A percentile compares a stretch with the other conserved stretches of the same genome.
phyloP scores from a whole-genome alignment of 2,888 invertebrate genomes.

The Coenonympha arcania region DNA sequence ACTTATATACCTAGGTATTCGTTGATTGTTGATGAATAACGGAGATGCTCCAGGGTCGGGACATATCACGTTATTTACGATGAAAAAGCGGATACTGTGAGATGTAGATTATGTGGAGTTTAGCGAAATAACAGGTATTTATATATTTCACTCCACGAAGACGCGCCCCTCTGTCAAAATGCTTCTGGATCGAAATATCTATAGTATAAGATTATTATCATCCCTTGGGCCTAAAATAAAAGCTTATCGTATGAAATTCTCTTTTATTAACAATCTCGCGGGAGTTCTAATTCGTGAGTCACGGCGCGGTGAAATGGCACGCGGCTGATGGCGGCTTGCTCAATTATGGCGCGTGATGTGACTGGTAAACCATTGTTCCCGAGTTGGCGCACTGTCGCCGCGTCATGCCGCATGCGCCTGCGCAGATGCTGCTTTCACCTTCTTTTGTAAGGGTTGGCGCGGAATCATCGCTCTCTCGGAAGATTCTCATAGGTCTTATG shows the following conservation, averaged over 20 bases:
- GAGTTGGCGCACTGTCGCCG: conserved; percentile 47
- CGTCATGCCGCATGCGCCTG: conserved; percentile 38
- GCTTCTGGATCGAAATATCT: too few species aligned
- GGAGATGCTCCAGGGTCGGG: too few species aligned
- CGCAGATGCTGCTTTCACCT: conserved; percentile 47
- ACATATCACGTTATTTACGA: too few species aligned
- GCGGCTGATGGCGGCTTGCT: conserved; percentile 56
- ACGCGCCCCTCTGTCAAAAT: too few species aligned
- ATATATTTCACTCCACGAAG: too few species aligned
- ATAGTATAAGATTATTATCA: too few species aligned
- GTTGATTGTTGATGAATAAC: too few species aligned
- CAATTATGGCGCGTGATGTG: conserved; percentile 64
- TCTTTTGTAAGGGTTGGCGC: conserved; percentile 34
- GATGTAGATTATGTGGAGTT: too few species aligned
- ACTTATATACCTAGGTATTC: too few species aligned
- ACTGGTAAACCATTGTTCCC: conserved; percentile 51
- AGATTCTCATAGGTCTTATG: too few species aligned
- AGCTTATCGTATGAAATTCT: conserved; percentile 65
- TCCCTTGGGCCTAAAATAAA: conserved; percentile 38
- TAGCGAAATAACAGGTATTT: too few species aligned
- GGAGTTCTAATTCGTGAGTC: conserved; percentile 72
- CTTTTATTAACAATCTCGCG: conserved; percentile 65
- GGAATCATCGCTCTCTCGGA: neutral
- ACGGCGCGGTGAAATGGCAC: conserved; percentile 67
- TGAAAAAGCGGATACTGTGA: too few species aligned